Conservation (phyloP, 2,888 invertebrate species). For the Lacanobia wlatinum region DNA sequence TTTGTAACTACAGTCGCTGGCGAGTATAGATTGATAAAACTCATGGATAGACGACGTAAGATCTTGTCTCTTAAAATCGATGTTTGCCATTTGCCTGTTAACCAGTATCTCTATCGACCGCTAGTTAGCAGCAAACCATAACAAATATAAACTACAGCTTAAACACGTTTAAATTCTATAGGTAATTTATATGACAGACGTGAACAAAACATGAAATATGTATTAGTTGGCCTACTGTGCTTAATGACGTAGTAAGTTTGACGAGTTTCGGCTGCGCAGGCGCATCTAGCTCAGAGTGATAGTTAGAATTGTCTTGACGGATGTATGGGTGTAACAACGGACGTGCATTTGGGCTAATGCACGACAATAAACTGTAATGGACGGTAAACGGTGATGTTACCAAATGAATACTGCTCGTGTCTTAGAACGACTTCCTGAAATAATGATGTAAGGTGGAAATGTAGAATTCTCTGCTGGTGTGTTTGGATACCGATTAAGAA, state of each 20-base stretch:
- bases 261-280: conserved; percentile 25
- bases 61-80: background rate
- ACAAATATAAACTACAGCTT: background rate
- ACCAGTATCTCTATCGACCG: no score
- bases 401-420: conserved; percentile 53
- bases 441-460: conserved; percentile 33
- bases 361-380: conserved; percentile 65
- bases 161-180: conserved; percentile 10
- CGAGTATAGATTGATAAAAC: no score
- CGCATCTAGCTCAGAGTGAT: conserved; percentile 35
- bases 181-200: conserved; percentile 7
- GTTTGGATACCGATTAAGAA: background rate
- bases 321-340: conserved; percentile 63
- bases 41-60: no score
- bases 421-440: conserved; percentile 48
- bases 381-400: conserved; percentile 67
- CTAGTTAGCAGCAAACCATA: background rate
- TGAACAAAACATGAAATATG: conserved; percentile 36
- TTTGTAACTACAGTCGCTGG: no score
- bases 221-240: conserved; percentile 22
- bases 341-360: conserved; percentile 75
- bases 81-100: background rate
- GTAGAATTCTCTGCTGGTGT: background rate
- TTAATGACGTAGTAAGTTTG: conserved; percentile 41
- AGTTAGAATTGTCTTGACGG: conserved; percentile 49